Evolutionary conservation across 2,113 vertebrate species (phyloP).

Genomic region (Antechinus flavipes): DNA sequence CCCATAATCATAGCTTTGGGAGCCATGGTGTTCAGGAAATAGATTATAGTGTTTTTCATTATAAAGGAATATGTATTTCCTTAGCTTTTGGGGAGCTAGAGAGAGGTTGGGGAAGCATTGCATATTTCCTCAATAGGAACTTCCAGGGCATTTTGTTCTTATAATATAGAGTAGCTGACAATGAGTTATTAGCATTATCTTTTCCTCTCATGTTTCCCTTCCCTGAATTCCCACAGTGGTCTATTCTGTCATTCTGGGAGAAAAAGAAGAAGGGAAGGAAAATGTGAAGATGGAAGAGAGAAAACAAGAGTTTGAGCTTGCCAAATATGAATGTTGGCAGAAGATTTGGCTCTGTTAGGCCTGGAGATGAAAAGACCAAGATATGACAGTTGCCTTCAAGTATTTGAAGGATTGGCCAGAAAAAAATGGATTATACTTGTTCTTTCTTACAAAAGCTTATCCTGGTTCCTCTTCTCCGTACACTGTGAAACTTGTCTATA

Average conservation of each 20-base stretch:
- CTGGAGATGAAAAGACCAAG: background rate
- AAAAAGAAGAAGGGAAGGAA: background rate
- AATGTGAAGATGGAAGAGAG: background rate
- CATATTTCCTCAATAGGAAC: background rate
- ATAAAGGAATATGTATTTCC: background rate
- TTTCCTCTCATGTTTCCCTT: background rate
- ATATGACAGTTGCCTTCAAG: background rate
- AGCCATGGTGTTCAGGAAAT: background rate
- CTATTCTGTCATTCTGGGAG: background rate
- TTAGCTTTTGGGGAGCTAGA: background rate
- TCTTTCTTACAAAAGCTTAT: background rate
- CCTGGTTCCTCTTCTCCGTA: background rate
- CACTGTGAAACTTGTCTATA: background rate
- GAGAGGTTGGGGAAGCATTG: background rate
- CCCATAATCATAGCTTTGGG: background rate
- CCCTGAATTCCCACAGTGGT: background rate
- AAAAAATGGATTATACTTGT: background rate
- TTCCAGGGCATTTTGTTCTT: background rate
- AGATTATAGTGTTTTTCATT: background rate
- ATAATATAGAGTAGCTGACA: background rate
- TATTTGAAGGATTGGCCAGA: background rate
- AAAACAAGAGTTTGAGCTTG: background rate
- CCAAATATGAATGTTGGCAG: background rate
- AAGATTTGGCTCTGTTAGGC: background rate
- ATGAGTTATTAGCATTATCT: background rate